These are phyloP conservation scores for Temnothorax nylanderi DNA, from an alignment of 1,140 invertebrate genomes.

Conservation along the genomic window DNA sequence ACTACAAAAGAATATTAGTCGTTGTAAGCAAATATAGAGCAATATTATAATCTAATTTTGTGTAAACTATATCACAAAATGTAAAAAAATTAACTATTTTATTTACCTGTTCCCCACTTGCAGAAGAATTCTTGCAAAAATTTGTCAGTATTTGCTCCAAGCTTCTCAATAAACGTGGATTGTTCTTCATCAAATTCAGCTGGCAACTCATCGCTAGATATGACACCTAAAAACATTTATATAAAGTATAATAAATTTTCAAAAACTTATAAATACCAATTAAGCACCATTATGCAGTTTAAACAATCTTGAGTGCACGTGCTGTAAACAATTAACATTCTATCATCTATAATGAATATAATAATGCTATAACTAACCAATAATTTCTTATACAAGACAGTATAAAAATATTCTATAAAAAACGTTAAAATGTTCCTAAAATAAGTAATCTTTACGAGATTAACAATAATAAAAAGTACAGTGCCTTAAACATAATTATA, in stretches of 20 bases:
- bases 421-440: constrained; percentile 1
- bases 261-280: background rate
- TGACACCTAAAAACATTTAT: constrained; percentile 79
- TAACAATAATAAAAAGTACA: background rate
- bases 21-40: background rate
- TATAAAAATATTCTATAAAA: background rate
- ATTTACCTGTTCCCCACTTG: constrained; percentile 90
- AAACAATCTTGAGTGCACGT: constrained; percentile 50
- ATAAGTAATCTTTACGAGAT: background rate
- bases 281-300: constrained; percentile 38
- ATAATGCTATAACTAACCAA: background rate
- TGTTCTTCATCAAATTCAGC: constrained; percentile 81
- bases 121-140: constrained; percentile 92
- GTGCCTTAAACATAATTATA: constrained; percentile 12
- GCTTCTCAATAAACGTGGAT: constrained; percentile 90
- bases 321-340: constrained; percentile 56
- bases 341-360: background rate
- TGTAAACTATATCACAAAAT: constrained; percentile 15
- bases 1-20: constrained; percentile 81
- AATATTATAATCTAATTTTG: constrained; percentile 12
- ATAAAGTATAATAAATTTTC: constrained; percentile 29
- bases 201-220: constrained; percentile 82
- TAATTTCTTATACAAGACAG: background rate
- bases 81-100: background rate
- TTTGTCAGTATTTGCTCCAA: constrained; percentile 92